phyloP scores from a whole-genome alignment of 2,113 vertebrate genomes.

The Ictidomys tridecemlineatus region DNA sequence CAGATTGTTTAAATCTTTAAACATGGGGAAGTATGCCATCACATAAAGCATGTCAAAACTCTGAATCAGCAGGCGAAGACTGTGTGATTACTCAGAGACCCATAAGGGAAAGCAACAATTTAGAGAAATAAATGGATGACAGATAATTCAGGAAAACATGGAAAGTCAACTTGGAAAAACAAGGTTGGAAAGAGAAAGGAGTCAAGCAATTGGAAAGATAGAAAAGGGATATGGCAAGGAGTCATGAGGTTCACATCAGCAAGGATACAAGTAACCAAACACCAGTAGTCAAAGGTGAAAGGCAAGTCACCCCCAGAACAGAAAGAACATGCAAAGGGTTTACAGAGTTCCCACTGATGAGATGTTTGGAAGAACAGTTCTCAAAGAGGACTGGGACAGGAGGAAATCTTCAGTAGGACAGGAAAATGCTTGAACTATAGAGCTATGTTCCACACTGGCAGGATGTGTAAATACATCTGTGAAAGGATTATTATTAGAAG shows the following conservation, averaged over 20 bases:
- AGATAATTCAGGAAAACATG: too few species aligned
- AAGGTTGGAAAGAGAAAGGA: too few species aligned
- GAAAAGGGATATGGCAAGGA: conserved; percentile 80
- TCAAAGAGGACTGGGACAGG: conserved; percentile 46
- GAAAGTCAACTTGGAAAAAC: too few species aligned
- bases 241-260: conserved; percentile 84
- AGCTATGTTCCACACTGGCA: background rate
- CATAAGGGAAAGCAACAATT: too few species aligned
- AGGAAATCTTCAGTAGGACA: background rate
- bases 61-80: too few species aligned
- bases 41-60: too few species aligned
- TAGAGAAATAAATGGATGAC: too few species aligned
- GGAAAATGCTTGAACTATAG: background rate
- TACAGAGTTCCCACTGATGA: conserved; percentile 1
- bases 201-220: conserved; percentile 72
- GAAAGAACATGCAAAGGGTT: background rate
- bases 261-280: conserved; percentile 79
- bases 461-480: background rate
- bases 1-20: too few species aligned
- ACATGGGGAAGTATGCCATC: too few species aligned
- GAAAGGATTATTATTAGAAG: background rate
- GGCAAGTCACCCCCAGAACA: conserved; percentile 50
- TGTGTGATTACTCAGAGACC: too few species aligned
- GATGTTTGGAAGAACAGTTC: conserved; percentile 45
- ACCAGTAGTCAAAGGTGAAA: conserved; percentile 71